phyloP scores from a whole-genome alignment of 2,797 vertebrate genomes.

The Tolypeutes matacus region DNA sequence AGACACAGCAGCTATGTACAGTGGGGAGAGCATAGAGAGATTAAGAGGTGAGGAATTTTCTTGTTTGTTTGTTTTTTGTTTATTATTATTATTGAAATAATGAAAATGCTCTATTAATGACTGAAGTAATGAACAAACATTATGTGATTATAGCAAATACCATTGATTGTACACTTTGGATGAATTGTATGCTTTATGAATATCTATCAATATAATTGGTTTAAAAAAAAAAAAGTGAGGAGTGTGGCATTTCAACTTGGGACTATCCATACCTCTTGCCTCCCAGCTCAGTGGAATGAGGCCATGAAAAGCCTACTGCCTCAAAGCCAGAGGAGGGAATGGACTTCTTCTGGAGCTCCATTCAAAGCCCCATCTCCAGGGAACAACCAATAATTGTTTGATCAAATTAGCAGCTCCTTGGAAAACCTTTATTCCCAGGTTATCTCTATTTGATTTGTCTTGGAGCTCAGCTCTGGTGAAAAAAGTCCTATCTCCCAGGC shows the following conservation, averaged over 20 bases:
- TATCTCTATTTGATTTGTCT: constrained; percentile 35
- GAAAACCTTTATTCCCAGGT: background rate
- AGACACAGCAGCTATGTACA: no score
- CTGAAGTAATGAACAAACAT: no score
- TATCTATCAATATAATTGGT: no score
- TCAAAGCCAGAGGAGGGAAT: background rate
- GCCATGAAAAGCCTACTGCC: background rate
- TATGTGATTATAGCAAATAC: no score
- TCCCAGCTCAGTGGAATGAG: background rate
- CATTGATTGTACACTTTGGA: no score
- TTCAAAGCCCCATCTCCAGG: background rate
- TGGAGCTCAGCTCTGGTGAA: background rate
- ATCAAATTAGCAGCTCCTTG: constrained; percentile 33
- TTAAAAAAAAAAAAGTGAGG: background rate
- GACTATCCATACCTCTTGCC: accelerated
- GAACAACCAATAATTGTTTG: background rate
- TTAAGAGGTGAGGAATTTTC: no score
- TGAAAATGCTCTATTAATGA: no score
- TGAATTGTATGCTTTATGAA: no score
- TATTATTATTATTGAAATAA: no score
- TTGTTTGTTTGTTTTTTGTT: no score
- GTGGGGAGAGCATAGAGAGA: no score
- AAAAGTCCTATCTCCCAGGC: background rate
- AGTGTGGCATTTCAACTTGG: constrained; percentile 4
- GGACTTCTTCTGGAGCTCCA: background rate